These are phyloP conservation scores for Cuculus canorus DNA, from an alignment of 2,797 vertebrate species.

Conservation along the genomic window DNA sequence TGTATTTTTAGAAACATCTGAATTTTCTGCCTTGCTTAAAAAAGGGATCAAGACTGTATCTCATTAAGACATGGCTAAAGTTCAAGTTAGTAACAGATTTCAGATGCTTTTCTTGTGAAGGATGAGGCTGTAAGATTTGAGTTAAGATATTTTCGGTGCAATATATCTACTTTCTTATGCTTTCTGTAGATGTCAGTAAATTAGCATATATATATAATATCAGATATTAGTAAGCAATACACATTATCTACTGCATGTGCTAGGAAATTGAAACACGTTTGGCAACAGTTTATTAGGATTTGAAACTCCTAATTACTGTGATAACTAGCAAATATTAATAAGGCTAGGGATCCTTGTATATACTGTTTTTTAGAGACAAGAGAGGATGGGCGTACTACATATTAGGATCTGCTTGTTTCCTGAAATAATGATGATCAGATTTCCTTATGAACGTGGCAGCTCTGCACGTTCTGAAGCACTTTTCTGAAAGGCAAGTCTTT, in stretches of 20 bases:
- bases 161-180: background rate
- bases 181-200: background rate
- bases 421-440: background rate
- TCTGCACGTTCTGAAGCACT: background rate
- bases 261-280: background rate
- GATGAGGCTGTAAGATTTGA: background rate
- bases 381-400: background rate
- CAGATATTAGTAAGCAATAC: background rate
- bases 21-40: background rate
- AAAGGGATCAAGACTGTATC: background rate
- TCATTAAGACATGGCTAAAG: slow-evolving; percentile 23
- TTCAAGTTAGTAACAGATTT: slow-evolving; percentile 54
- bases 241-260: background rate
- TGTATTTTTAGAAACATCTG: slow-evolving; percentile 51
- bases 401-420: background rate
- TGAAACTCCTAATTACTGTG: background rate
- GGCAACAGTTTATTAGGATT: background rate
- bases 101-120: slow-evolving; percentile 32
- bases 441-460: background rate
- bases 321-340: background rate
- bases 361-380: background rate
- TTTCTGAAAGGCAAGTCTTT: background rate
- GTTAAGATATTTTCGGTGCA: background rate
- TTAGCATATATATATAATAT: background rate
- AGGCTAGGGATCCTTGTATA: background rate